phyloP scores from a whole-genome alignment of 2,888 invertebrate genomes.

The Eulithis prunata region DNA sequence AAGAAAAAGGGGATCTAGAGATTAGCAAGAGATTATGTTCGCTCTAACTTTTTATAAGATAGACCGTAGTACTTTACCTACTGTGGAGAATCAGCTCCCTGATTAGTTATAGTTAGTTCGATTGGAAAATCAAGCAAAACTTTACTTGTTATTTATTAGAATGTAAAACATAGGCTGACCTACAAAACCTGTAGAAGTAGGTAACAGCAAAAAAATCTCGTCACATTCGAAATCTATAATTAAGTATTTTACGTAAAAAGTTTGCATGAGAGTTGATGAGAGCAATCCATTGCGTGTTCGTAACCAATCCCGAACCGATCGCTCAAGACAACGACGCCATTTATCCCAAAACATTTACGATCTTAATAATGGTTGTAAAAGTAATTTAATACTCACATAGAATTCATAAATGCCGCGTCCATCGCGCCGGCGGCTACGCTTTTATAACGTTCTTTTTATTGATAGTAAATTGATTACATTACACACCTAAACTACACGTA shows the following conservation, averaged over 20 bases:
- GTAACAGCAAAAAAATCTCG: background rate
- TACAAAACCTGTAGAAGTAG: background rate
- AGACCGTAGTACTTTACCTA: background rate
- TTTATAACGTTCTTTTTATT: slow-evolving; percentile 13
- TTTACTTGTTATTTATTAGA: too few species aligned
- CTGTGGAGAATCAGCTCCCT: background rate
- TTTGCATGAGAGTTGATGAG: background rate
- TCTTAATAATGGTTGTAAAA: slow-evolving; percentile 26
- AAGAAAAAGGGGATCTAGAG: too few species aligned
- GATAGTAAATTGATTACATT: slow-evolving; percentile 27
- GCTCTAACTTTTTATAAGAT: too few species aligned
- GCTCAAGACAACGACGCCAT: slow-evolving; percentile 19
- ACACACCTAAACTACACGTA: slow-evolving; percentile 17
- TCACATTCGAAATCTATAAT: background rate
- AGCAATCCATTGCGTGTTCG: slow-evolving; percentile 1
- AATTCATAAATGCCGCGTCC: slow-evolving; percentile 20
- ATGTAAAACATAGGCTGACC: too few species aligned
- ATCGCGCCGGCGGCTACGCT: slow-evolving; percentile 11
- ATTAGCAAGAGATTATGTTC: too few species aligned
- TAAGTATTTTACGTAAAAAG: background rate
- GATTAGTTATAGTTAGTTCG: too few species aligned
- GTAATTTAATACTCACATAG: slow-evolving; percentile 25
- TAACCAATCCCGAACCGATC: slow-evolving; percentile 4
- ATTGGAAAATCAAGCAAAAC: too few species aligned
- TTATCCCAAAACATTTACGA: slow-evolving; percentile 25